These are phyloP conservation scores for Diadophis punctatus DNA, from an alignment of 2,113 vertebrate species.

Conservation along the genomic window DNA sequence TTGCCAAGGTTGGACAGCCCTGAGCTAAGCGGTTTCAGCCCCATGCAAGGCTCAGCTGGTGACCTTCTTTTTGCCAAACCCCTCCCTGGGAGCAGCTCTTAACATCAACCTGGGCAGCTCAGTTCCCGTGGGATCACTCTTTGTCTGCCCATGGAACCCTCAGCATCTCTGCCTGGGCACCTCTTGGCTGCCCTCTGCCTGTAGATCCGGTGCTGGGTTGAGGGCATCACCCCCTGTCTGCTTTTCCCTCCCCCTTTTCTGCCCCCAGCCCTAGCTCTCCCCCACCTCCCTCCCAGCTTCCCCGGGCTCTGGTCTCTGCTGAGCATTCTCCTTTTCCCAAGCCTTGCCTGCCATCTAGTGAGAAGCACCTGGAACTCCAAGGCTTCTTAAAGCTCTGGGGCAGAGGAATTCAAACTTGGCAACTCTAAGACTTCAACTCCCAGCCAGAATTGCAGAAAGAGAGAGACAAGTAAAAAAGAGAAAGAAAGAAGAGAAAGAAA, in stretches of 20 bases:
- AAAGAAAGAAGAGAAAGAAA: no score
- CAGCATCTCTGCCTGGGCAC: background rate
- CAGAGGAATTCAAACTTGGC: no score
- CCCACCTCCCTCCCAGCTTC: background rate
- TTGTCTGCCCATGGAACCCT: background rate
- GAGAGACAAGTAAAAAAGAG: no score
- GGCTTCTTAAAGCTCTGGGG: background rate
- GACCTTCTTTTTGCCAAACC: background rate
- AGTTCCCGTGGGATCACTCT: background rate
- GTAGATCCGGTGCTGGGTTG: background rate
- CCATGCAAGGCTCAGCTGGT: background rate
- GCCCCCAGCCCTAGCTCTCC: background rate
- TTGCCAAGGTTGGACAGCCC: background rate
- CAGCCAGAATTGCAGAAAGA: no score
- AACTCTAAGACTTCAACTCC: no score
- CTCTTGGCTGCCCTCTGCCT: background rate
- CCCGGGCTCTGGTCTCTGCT: background rate
- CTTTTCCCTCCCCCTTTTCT: background rate
- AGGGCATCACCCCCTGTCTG: background rate
- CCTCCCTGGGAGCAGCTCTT: background rate
- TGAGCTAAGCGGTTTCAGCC: background rate
- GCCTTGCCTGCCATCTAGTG: background rate
- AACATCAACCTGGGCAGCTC: background rate
- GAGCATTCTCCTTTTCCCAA: background rate
- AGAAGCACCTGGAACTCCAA: background rate